These are phyloP conservation scores for Stenopsyche tienmushanensis DNA, from an alignment of 1,140 invertebrate genomes.

Conservation along the genomic window DNA sequence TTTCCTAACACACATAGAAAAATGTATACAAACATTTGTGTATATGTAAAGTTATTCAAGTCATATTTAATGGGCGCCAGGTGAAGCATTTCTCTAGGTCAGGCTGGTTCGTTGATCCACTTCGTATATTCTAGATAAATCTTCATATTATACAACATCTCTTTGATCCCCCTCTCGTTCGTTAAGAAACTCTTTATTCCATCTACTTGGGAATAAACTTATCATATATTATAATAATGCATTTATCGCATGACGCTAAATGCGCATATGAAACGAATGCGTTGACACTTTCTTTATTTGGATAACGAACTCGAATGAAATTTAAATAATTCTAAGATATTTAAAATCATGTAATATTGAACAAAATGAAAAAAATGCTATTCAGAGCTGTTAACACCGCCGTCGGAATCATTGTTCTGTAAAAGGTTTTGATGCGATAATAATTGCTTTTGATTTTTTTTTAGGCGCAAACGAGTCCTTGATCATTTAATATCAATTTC, in stretches of 20 bases:
- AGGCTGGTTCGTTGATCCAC: constrained; percentile 38
- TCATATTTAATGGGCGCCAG: constrained; percentile 6
- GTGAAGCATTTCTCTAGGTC: constrained; percentile 37
- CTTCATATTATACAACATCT: constrained; percentile 35
- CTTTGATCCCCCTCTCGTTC: constrained; percentile 13
- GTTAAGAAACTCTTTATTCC: background rate
- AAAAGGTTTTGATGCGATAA: too few species aligned
- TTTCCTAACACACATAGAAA: background rate
- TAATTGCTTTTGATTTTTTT: too few species aligned
- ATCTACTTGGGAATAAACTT: constrained; percentile 9
- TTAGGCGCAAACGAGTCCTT: too few species aligned
- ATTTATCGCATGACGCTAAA: background rate
- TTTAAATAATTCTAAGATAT: background rate
- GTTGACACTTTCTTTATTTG: constrained; percentile 9
- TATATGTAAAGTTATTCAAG: background rate
- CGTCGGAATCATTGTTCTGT: too few species aligned
- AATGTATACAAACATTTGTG: constrained; percentile 1
- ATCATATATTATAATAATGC: constrained; percentile 15
- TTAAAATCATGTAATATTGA: too few species aligned
- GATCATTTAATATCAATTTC: too few species aligned
- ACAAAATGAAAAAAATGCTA: too few species aligned
- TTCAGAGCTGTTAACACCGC: too few species aligned
- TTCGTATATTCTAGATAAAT: constrained; percentile 40
- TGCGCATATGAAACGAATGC: background rate
- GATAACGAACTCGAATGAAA: background rate